Evolutionary conservation across 30 jellyfish, hydroid and myxozoan species (phyloP), one percentile per base, ranked within the genome.

Genomic region (Clytia hemisphaerica): DNA sequence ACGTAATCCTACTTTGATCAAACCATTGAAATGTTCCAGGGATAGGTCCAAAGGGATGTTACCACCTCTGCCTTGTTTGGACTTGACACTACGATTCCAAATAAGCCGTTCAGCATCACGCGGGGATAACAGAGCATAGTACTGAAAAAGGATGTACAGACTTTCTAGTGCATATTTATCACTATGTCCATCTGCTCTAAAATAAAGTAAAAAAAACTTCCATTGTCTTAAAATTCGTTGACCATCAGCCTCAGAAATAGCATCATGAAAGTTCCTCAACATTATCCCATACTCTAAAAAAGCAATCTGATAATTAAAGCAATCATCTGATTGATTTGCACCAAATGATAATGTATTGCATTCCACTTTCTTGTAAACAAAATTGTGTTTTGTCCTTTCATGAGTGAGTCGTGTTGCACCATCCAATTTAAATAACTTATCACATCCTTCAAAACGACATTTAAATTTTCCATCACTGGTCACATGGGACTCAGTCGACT

Each of bases 191-290:
- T 73, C 77, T 25, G 25, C 50, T n/a, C 27, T 29, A 62, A 73
- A 21, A 45, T 73, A 73, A 4, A 16, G 68, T 16, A 58, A 77
- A 59, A 73, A 58, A 37, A 35, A 73, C 77, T 61, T 73, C 86
- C 86, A 73, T 37, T 45, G 28, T 19, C 78, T 19, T 9, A 73
- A 45, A 61, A 73, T 47, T 3, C 86, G 33, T 44, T 26, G 32
- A n/a, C 78, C 78, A 73, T 73, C 86, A 28, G 73, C 75, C 46
- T 71, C 65, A 16, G 73, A 50, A 30, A 71, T 68, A 29, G 86
- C 53, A 40, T 40, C 53, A 40, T 40, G 50, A 40, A 76, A 76
- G 53, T 76, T 61, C 55, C 14, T 61, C 44, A 76, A 36, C 16
- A 61, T 60, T 74, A 62, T 76, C 49, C 73, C 80, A 33, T 58